Conservation (phyloP, 2,888 invertebrate species). For the Hoplodrina blanda region DNA sequence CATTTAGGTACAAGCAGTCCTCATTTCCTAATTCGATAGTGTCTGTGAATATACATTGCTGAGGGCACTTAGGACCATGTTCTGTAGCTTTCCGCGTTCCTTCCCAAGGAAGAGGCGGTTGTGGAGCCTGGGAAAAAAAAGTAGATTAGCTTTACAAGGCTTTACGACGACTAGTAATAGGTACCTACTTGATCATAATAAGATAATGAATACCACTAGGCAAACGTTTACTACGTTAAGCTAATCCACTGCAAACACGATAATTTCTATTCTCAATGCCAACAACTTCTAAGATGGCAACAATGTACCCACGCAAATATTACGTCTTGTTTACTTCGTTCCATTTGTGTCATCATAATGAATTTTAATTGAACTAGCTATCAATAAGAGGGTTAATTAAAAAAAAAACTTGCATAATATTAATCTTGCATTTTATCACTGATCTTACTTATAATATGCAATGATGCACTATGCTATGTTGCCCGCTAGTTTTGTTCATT, state of each 20-base stretch:
- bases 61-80: slow-evolving; percentile 71
- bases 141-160: neutral
- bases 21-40: slow-evolving; percentile 67
- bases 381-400: too few relatives aligned
- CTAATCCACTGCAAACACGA: too few relatives aligned
- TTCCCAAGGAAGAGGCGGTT: slow-evolving; percentile 70
- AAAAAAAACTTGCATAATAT: too few relatives aligned
- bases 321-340: neutral
- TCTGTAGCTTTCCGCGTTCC: slow-evolving; percentile 69
- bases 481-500: too few relatives aligned
- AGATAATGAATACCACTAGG: neutral
- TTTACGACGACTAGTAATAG: too few relatives aligned
- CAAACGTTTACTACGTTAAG: neutral
- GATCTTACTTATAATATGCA: too few relatives aligned
- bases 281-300: neutral
- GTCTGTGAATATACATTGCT: slow-evolving; percentile 66
- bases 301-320: neutral
- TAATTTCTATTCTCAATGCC: slow-evolving; percentile 11
- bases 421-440: too few relatives aligned
- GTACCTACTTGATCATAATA: neutral
- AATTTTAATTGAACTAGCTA: neutral
- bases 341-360: neutral
- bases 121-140: slow-evolving; percentile 70
- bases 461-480: too few relatives aligned
- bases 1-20: slow-evolving; percentile 77